These are phyloP conservation scores for Glaucomys volans DNA, from an alignment of 2,113 vertebrate genomes.

Conservation along the genomic window DNA sequence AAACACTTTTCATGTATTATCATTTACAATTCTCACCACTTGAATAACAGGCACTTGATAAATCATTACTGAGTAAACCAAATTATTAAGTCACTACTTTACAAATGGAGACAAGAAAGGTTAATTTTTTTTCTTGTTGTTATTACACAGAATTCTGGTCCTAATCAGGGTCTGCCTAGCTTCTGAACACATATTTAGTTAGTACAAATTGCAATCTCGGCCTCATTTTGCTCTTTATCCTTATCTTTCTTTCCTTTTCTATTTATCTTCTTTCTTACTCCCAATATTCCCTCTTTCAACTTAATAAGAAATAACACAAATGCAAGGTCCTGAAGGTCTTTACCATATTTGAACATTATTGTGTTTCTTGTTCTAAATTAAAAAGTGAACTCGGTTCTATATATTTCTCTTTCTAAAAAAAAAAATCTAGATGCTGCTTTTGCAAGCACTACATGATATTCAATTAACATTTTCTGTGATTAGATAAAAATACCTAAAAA, in stretches of 20 bases:
- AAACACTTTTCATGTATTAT: not conserved
- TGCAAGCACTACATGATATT: not conserved
- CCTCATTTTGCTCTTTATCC: not conserved
- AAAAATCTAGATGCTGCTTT: not conserved
- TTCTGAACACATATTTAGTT: not conserved
- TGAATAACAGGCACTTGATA: not conserved
- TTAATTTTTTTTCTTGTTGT: not conserved
- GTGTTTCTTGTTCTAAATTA: not conserved
- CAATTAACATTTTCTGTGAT: constrained; percentile 13
- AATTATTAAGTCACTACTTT: constrained; percentile 34
- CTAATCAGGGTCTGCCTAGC: not conserved
- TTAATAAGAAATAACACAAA: constrained; percentile 33
- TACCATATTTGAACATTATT: not conserved
- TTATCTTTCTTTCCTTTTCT: not conserved
- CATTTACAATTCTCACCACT: not conserved
- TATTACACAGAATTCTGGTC: not conserved
- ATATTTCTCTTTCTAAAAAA: constrained; percentile 4
- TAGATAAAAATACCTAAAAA: not conserved
- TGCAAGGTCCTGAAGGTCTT: not conserved
- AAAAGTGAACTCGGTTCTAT: not conserved
- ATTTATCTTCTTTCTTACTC: not conserved
- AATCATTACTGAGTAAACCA: not conserved
- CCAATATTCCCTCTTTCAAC: not conserved
- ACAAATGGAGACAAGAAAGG: not conserved
- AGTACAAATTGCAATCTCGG: not conserved